These are phyloP conservation scores for Scyliorhinus canicula DNA, from an alignment of 2,797 vertebrate species.

Conservation along the genomic window DNA sequence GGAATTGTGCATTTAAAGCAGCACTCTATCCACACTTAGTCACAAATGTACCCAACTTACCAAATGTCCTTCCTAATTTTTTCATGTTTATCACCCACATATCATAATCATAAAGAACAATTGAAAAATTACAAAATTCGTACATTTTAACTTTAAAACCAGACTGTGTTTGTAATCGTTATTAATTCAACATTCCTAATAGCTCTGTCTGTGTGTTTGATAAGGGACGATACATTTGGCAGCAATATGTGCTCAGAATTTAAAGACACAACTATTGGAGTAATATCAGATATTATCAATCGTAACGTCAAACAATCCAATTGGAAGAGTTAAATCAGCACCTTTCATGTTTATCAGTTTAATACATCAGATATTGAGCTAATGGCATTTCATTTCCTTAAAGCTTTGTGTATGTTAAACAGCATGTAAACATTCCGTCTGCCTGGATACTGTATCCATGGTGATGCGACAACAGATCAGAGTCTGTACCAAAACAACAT, in stretches of 20 bases:
- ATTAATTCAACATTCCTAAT: not conserved
- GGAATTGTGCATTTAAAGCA: not conserved
- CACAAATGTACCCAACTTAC: not conserved
- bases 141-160: not conserved
- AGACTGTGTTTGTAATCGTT: no score
- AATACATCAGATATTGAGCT: constrained; percentile 45
- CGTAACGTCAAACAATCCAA: not conserved
- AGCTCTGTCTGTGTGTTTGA: no score
- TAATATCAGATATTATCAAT: not conserved
- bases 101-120: not conserved
- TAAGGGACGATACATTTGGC: not conserved
- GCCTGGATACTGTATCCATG: constrained; percentile 89
- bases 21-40: not conserved
- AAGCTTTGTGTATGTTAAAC: constrained; percentile 76
- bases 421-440: constrained; percentile 82
- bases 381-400: constrained; percentile 54
- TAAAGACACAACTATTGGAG: no score
- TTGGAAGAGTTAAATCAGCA: not conserved
- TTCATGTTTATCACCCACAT: not conserved
- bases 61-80: not conserved
- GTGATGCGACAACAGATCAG: constrained; percentile 79
- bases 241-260: not conserved
- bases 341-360: not conserved
- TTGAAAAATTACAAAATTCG: not conserved
- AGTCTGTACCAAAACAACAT: constrained; percentile 70